These are phyloP conservation scores for Acrobasis consociella DNA, from an alignment of 2,888 invertebrate species.

Conservation along the genomic window DNA sequence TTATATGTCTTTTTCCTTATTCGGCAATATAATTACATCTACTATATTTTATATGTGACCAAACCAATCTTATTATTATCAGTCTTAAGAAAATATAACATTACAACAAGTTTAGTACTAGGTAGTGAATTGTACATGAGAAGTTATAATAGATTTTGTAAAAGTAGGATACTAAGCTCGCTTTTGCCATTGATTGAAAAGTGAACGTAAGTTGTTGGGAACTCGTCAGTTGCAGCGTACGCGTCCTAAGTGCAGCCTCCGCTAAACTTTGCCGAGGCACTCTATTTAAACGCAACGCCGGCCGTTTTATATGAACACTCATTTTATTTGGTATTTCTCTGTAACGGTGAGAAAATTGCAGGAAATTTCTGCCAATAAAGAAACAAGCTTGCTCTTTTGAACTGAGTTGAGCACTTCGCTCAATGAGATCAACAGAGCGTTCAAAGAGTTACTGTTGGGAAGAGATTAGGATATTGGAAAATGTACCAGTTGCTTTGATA, in stretches of 20 bases:
- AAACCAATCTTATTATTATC: too few relatives aligned
- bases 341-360: conserved; percentile 21
- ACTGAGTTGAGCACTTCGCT: conserved; percentile 21
- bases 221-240: conserved; percentile 16
- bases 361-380: conserved; percentile 21
- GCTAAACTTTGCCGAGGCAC: conserved; percentile 20
- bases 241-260: conserved; percentile 9
- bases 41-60: too few relatives aligned
- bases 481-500: background rate
- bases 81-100: too few relatives aligned
- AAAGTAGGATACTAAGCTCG: background rate
- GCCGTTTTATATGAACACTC: conserved; percentile 18
- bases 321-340: conserved; percentile 17
- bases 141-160: background rate
- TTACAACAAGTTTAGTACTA: too few relatives aligned
- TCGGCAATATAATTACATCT: too few relatives aligned
- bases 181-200: background rate
- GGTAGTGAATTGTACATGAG: too few relatives aligned
- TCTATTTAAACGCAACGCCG: conserved; percentile 16
- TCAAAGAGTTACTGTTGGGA: conserved; percentile 17
- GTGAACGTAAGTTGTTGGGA: background rate
- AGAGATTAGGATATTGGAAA: conserved; percentile 22
- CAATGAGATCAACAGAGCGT: conserved; percentile 22
- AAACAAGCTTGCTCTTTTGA: conserved; percentile 24
- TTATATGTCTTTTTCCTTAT: too few relatives aligned